Conservation (phyloP, 1,140 invertebrate genomes). For the Neocloeon triangulifer region DNA sequence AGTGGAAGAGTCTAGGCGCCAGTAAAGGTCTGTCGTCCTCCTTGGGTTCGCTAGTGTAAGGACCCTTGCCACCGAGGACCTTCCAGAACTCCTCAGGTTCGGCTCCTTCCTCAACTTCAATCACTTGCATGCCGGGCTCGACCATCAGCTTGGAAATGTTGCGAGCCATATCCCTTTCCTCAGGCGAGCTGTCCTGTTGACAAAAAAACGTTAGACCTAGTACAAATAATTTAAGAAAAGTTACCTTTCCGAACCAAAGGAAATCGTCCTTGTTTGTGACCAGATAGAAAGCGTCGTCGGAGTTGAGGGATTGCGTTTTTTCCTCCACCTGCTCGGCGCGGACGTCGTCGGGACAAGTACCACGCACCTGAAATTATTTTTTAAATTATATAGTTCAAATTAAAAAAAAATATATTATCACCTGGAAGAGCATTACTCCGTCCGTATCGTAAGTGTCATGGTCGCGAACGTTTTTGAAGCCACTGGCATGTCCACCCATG, state of each 20-base stretch:
- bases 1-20: slow-evolving; percentile 36
- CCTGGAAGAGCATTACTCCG: slow-evolving; percentile 35
- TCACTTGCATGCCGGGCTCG: slow-evolving; percentile 24
- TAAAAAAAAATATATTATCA: slow-evolving; percentile 13
- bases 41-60: slow-evolving; percentile 23
- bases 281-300: slow-evolving; percentile 45
- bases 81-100: slow-evolving; percentile 56
- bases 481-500: slow-evolving; percentile 32
- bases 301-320: slow-evolving; percentile 31
- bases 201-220: neutral
- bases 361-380: slow-evolving; percentile 21
- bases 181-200: slow-evolving; percentile 30
- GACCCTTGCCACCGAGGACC: slow-evolving; percentile 35
- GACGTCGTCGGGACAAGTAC: slow-evolving; percentile 31
- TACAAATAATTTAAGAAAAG: slow-evolving; percentile 3
- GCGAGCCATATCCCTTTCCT: slow-evolving; percentile 36
- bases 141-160: slow-evolving; percentile 26
- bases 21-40: slow-evolving; percentile 16
- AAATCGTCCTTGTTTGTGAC: slow-evolving; percentile 30
- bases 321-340: slow-evolving; percentile 37
- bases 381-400: neutral
- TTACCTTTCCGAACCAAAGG: slow-evolving; percentile 45
- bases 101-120: slow-evolving; percentile 35
- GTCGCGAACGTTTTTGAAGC: slow-evolving; percentile 29
- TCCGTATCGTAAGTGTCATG: slow-evolving; percentile 35